These are phyloP conservation scores for Lepisosteus oculatus DNA, from an alignment of 2,113 vertebrate species.

Conservation along the genomic window DNA sequence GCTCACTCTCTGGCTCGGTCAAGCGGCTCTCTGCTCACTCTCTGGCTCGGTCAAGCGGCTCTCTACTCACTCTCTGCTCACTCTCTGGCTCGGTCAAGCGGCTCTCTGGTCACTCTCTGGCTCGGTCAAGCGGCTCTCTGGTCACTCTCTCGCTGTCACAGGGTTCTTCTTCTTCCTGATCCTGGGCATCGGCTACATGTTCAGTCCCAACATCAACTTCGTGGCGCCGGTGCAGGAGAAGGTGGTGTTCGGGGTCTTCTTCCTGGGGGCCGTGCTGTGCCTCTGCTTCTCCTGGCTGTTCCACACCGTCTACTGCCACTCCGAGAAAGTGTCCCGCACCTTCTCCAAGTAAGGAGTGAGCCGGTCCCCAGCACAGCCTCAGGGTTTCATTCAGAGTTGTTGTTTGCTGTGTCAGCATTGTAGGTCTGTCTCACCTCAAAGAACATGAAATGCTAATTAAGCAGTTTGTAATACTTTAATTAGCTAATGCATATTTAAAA, in stretches of 20 bases:
- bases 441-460: too few relatives aligned
- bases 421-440: too few relatives aligned
- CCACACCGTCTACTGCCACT: conserved; percentile 78
- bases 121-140: background rate
- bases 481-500: too few relatives aligned
- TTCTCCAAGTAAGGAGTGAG: conserved; percentile 69
- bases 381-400: too few relatives aligned
- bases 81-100: background rate
- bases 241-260: conserved; percentile 48
- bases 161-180: conserved; percentile 45
- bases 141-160: background rate
- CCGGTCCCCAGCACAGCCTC: too few relatives aligned
- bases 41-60: background rate
- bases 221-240: conserved; percentile 53
- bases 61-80: background rate
- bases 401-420: too few relatives aligned
- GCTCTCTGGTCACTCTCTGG: background rate
- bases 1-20: background rate
- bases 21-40: background rate
- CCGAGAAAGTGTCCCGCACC: conserved; percentile 73
- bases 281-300: conserved; percentile 61
- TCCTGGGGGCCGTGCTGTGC: conserved; percentile 47
- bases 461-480: too few relatives aligned
- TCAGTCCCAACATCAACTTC: conserved; percentile 45
- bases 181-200: conserved; percentile 46